Evolutionary conservation across 2,797 vertebrate genomes (phyloP).

Genomic region (Amblyraja radiata): DNA sequence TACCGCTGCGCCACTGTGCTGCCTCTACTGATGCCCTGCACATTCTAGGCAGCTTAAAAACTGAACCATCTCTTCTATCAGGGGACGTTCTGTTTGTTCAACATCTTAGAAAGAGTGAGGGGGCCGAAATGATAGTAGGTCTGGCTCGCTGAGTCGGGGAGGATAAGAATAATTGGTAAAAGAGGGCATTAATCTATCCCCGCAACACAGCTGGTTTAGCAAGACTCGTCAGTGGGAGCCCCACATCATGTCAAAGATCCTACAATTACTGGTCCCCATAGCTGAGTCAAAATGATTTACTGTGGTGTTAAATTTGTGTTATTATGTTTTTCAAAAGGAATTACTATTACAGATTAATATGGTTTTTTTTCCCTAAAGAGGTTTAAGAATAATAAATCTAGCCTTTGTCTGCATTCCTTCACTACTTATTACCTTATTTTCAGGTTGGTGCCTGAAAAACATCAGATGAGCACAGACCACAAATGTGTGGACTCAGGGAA

Average conservation of each 20-base stretch:
- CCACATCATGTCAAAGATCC: background rate
- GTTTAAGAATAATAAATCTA: background rate
- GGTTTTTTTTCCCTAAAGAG: too few relatives aligned
- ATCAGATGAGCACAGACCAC: background rate
- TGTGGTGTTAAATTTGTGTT: background rate
- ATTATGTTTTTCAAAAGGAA: background rate
- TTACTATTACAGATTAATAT: background rate
- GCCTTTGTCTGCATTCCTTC: background rate
- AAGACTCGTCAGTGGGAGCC: background rate
- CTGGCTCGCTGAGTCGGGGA: background rate
- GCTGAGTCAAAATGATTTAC: background rate
- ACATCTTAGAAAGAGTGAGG: background rate
- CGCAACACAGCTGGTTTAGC: background rate
- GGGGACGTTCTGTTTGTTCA: background rate
- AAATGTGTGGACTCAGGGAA: background rate
- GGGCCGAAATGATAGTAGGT: background rate
- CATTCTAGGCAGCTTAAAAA: background rate
- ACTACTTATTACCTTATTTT: background rate
- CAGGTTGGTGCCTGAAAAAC: background rate
- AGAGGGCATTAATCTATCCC: background rate
- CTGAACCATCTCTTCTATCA: background rate
- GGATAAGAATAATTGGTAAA: background rate
- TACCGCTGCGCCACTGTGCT: too few relatives aligned
- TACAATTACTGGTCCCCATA: constrained; percentile 7
- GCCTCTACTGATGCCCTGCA: background rate